A percentile compares a stretch with the other conserved stretches of the same genome.
phyloP scores from a whole-genome alignment of 1,140 invertebrate genomes.

The Brachionus rotundiformis region DNA sequence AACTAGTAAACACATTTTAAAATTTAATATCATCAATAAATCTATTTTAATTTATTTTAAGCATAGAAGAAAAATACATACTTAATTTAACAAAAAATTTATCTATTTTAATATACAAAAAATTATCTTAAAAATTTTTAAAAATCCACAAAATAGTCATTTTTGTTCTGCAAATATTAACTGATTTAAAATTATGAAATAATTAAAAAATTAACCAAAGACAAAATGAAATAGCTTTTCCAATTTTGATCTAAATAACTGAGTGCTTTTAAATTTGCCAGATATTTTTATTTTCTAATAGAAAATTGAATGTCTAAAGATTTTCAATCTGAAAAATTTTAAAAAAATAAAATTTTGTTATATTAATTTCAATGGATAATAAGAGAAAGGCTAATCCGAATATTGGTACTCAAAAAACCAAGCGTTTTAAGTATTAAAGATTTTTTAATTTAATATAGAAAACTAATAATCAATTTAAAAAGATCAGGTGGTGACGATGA shows the following conservation, averaged over 20 bases:
- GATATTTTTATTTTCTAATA: too few relatives aligned
- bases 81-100: too few relatives aligned
- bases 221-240: background rate
- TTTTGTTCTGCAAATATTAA: too few relatives aligned
- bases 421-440: slow-evolving; percentile 33
- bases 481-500: slow-evolving; percentile 45
- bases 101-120: too few relatives aligned
- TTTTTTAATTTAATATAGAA: background rate
- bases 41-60: too few relatives aligned
- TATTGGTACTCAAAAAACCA: slow-evolving; percentile 32
- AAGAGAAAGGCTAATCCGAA: slow-evolving; percentile 39
- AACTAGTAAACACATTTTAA: too few relatives aligned
- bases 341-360: too few relatives aligned
- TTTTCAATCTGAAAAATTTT: background rate
- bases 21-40: too few relatives aligned
- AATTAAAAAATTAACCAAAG: background rate
- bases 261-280: slow-evolving; percentile 6
- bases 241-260: background rate
- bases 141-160: too few relatives aligned
- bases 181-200: background rate
- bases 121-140: too few relatives aligned
- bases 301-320: too few relatives aligned
- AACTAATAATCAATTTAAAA: background rate
- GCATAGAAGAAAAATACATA: too few relatives aligned
- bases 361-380: slow-evolving; percentile 28